These are phyloP conservation scores for Casuarius casuarius DNA, from an alignment of 2,113 vertebrate species.

Conservation along the genomic window DNA sequence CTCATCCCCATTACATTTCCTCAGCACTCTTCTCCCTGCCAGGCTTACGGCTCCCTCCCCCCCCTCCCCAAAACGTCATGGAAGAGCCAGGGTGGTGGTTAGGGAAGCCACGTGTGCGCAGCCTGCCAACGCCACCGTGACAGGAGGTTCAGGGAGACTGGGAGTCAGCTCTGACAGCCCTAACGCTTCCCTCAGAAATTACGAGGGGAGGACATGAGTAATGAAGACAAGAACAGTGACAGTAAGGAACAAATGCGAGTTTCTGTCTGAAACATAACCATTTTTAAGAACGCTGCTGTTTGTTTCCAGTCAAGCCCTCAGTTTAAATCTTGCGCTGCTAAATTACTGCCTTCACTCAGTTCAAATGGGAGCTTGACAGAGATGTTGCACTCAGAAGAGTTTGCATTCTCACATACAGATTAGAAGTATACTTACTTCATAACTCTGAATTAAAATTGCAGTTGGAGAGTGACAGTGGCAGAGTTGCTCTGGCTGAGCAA, in stretches of 20 bases:
- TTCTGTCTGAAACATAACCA: conserved; percentile 44
- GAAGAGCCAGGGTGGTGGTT: neutral
- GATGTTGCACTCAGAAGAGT: conserved; percentile 20
- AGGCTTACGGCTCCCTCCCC: neutral
- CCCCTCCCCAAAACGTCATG: neutral
- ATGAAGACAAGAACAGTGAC: conserved; percentile 61
- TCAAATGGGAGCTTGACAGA: neutral
- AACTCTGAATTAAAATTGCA: neutral
- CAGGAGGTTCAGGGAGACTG: conserved; percentile 2
- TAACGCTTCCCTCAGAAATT: conserved; percentile 55
- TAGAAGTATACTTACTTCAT: neutral
- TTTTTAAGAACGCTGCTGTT: conserved; percentile 33
- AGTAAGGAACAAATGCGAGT: conserved; percentile 46
- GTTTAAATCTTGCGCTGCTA: conserved; percentile 25
- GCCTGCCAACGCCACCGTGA: neutral
- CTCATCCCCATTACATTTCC: neutral
- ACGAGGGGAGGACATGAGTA: conserved; percentile 44
- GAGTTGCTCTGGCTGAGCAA: neutral
- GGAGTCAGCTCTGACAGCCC: conserved; percentile 33
- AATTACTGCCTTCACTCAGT: neutral
- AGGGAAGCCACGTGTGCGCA: neutral
- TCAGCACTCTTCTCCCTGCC: neutral
- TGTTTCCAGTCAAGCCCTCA: conserved; percentile 5
- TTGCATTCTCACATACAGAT: neutral
- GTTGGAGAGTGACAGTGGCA: neutral